Conservation (phyloP, 2,797 vertebrate genomes). For the Eleutherodactylus coqui region DNA sequence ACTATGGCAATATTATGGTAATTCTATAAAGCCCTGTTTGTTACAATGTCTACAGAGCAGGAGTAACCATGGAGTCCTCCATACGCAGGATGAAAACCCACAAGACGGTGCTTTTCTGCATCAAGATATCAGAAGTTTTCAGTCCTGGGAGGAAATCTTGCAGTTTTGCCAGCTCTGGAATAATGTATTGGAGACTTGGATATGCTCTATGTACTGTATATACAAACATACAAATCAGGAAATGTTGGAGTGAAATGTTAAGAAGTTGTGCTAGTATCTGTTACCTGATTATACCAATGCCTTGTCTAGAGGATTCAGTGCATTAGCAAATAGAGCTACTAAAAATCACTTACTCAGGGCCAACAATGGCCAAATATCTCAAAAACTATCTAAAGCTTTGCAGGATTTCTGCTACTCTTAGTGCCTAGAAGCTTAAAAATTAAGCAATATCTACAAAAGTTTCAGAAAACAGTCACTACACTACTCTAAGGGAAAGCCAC, state of each 20-base stretch:
- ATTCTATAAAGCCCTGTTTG: slow-evolving; percentile 7
- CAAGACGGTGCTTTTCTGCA: not conserved
- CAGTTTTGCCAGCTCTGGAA: slow-evolving; percentile 22
- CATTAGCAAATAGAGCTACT: slow-evolving; percentile 77
- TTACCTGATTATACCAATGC: slow-evolving; percentile 93
- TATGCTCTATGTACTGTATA: slow-evolving; percentile 26
- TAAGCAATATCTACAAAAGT: slow-evolving; percentile 88
- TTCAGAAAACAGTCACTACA: slow-evolving; percentile 88
- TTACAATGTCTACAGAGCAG: slow-evolving; percentile 66
- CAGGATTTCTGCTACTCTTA: slow-evolving; percentile 86
- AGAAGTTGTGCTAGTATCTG: slow-evolving; percentile 87
- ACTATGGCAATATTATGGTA: slow-evolving; percentile 70
- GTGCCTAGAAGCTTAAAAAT: slow-evolving; percentile 88
- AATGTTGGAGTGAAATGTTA: slow-evolving; percentile 79
- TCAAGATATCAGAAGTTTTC: not conserved
- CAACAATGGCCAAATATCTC: slow-evolving; percentile 72
- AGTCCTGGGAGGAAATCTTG: not conserved
- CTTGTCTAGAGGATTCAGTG: slow-evolving; percentile 84
- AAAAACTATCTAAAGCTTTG: slow-evolving; percentile 83
- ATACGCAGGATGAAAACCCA: slow-evolving; percentile 60
- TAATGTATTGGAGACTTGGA: slow-evolving; percentile 6
- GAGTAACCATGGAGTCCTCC: not conserved
- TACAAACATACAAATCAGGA: slow-evolving; percentile 68
- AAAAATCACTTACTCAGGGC: slow-evolving; percentile 77
- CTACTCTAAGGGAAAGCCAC: slow-evolving; percentile 80